Percentiles rank a stretch among this genome's conserved stretches.
phyloP scores from a whole-genome alignment of 2,113 vertebrate species.

The Actenoides hombroni region DNA sequence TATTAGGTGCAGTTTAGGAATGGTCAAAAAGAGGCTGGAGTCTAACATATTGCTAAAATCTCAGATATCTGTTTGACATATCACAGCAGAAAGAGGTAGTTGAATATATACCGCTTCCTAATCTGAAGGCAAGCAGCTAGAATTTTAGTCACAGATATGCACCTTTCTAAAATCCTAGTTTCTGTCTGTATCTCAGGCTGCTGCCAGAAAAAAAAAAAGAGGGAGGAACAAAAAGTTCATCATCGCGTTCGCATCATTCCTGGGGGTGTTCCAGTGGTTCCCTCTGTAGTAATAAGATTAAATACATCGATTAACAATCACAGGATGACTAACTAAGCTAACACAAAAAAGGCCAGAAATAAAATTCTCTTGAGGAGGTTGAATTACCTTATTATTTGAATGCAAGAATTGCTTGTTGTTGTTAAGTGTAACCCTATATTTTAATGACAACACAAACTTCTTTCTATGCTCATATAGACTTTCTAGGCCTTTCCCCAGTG shows the following conservation, averaged over 20 bases:
- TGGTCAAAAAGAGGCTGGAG: not conserved
- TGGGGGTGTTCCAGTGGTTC: not conserved
- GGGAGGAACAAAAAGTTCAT: not conserved
- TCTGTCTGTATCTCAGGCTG: not conserved
- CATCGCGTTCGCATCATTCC: not conserved
- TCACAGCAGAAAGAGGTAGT: not conserved
- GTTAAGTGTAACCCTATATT: not conserved
- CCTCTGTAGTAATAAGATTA: not conserved
- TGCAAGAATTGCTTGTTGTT: not conserved
- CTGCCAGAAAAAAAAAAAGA: not conserved
- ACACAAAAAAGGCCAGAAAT: not conserved
- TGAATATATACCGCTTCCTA: not conserved
- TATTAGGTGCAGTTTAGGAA: not conserved
- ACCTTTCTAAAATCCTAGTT: not conserved
- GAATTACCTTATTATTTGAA: not conserved
- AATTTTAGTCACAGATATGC: not conserved
- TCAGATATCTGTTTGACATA: not conserved
- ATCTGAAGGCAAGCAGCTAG: not conserved
- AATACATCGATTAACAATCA: slow-evolving; percentile 2
- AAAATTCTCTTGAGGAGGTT: not conserved
- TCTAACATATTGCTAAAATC: not conserved
- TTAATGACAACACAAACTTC: not conserved
- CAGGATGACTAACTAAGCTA: not conserved
- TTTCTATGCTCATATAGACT: not conserved
- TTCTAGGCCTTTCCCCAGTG: not conserved